Evolutionary conservation across 2,797 vertebrate genomes (phyloP).

Genomic region (Sebastes kiyomatsui): DNA sequence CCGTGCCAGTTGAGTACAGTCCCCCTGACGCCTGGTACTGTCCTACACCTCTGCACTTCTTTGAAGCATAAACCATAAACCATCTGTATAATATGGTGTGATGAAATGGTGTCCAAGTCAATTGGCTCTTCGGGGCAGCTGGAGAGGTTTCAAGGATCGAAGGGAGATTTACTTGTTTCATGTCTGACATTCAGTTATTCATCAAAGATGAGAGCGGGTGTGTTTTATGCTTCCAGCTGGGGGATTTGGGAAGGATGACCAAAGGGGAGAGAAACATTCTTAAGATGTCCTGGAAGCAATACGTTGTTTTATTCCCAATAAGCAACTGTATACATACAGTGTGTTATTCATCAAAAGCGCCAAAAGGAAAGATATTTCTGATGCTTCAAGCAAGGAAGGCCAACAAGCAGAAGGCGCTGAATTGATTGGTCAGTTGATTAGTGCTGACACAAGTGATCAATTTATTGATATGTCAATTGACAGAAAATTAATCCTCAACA

Average conservation of each 20-base stretch:
- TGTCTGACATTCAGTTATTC: constrained; percentile 48
- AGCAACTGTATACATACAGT: not conserved
- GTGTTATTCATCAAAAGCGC: constrained; percentile 13
- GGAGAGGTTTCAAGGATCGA: constrained; percentile 63
- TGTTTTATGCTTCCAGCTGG: constrained; percentile 25
- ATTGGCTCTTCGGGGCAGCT: constrained; percentile 65
- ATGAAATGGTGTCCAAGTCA: constrained; percentile 62
- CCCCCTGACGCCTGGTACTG: constrained; percentile 51
- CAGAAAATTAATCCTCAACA: constrained; percentile 1
- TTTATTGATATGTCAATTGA: constrained; percentile 22
- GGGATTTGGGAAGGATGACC: constrained; percentile 37
- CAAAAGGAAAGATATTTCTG: not conserved
- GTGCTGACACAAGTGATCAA: constrained; percentile 13
- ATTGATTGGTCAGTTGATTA: constrained; percentile 18
- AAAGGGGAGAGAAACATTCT: constrained; percentile 26
- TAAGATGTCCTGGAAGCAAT: constrained; percentile 11
- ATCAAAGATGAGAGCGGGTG: constrained; percentile 29
- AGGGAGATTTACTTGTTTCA: constrained; percentile 68
- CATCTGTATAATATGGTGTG: constrained; percentile 66
- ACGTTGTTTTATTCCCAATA: constrained; percentile 11
- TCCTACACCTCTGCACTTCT: constrained; percentile 68
- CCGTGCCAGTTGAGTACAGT: constrained; percentile 45
- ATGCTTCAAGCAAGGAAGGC: not conserved
- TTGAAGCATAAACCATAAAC: constrained; percentile 70
- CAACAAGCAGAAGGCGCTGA: not conserved